phyloP scores from a whole-genome alignment of 2,888 invertebrate species.

The Hypselothyrea guttata region DNA sequence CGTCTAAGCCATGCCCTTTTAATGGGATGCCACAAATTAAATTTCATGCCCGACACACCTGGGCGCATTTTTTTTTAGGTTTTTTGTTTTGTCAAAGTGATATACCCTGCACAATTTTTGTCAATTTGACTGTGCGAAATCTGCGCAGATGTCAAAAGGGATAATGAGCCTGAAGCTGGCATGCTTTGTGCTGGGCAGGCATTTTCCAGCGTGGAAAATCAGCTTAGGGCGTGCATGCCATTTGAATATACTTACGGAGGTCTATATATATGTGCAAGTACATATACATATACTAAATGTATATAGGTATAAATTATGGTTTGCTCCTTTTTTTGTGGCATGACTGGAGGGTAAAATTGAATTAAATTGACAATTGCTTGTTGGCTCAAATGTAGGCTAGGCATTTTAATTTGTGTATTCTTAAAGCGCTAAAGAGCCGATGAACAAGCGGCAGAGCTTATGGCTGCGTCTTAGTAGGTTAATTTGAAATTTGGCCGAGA shows the following conservation, averaged over 20 bases:
- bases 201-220: conserved; percentile 55
- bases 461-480: conserved; percentile 23
- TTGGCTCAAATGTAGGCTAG: conserved; percentile 19
- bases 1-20: conserved; percentile 24
- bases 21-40: conserved; percentile 53
- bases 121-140: conserved; percentile 51
- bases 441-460: conserved; percentile 28
- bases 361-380: conserved; percentile 55
- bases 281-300: conserved; percentile 8
- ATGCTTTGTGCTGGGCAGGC: conserved; percentile 7
- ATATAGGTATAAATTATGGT: too few relatives aligned
- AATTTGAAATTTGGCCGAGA: conserved; percentile 33
- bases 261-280: conserved; percentile 4
- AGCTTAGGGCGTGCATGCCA: conserved; percentile 70
- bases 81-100: conserved; percentile 27
- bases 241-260: conserved; percentile 60
- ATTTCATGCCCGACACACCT: conserved; percentile 39
- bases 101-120: conserved; percentile 43
- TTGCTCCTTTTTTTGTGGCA: conserved; percentile 4
- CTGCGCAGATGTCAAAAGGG: conserved; percentile 65
- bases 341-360: conserved; percentile 27
- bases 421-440: conserved; percentile 31
- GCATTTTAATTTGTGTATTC: conserved; percentile 22
- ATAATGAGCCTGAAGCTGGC: conserved; percentile 55
- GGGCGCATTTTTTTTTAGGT: conserved; percentile 8